Conservation (phyloP, 2,888 invertebrate species). For the Stomorhina lunata region DNA sequence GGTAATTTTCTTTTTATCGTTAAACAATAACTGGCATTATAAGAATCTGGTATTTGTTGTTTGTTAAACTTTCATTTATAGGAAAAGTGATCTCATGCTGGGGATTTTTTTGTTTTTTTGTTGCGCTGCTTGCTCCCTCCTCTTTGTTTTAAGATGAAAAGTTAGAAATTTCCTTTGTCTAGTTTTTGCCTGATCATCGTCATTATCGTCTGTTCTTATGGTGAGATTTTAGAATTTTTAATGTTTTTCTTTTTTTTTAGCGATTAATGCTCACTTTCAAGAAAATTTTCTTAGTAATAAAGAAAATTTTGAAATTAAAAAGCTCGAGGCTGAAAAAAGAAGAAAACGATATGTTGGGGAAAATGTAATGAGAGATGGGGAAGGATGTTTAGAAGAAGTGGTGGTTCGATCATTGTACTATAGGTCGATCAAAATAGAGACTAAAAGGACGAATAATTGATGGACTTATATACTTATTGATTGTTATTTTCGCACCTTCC, state of each 20-base stretch:
- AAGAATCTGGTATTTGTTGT: slow-evolving; percentile 10
- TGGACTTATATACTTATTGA: too few species aligned
- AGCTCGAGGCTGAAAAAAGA: slow-evolving; percentile 13
- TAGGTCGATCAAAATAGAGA: too few species aligned
- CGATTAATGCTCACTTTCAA: slow-evolving; percentile 20
- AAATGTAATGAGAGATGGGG: slow-evolving; percentile 13
- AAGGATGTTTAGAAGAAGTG: background rate
- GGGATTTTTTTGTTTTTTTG: background rate
- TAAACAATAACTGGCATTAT: background rate
- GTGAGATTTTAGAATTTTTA: slow-evolving; percentile 6
- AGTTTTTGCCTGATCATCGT: background rate
- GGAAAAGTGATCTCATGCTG: slow-evolving; percentile 62
- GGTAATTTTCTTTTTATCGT: background rate
- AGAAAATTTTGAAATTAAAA: slow-evolving; percentile 30
- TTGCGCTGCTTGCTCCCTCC: background rate
- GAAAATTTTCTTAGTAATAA: slow-evolving; percentile 8
- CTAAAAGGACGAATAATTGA: too few species aligned
- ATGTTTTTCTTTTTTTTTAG: slow-evolving; percentile 6
- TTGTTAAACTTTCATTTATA: slow-evolving; percentile 53
- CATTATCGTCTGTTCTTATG: slow-evolving; percentile 1
- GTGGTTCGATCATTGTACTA: too few species aligned
- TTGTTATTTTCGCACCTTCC: too few species aligned
- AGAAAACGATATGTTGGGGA: background rate
- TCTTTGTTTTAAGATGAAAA: background rate
- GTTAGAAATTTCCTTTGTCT: background rate